Evolutionary conservation across 2,888 invertebrate species (phyloP), one percentile per base, ranked within the genome.

Genomic region (Erebia ligea): DNA sequence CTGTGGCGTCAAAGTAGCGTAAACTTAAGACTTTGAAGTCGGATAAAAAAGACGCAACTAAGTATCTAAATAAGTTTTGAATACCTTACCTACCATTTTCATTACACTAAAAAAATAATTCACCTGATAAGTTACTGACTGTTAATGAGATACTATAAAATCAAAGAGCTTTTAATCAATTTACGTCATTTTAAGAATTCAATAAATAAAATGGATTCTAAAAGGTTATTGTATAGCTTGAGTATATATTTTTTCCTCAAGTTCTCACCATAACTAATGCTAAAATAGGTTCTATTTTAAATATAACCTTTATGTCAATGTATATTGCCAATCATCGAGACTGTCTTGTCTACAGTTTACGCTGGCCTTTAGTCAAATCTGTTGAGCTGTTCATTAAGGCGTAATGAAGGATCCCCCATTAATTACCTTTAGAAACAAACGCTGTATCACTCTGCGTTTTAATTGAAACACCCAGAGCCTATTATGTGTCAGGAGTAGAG

Each of bases 391-490:
- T 64, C 69, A 64, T 72, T 61, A 69, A n/a, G 45, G 21, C 67
- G 56, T 76, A 78, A 81, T 82, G 78, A 80, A 79, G 75, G 73
- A 75, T 69, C 75, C 70, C 70, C 76, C 82, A 90, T 90, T 88
- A 88, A 87, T 87, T 80, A 86, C 74, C 80, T 82, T 82, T 83
- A 80, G 78, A 81, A 80, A 78, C 76, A 84, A 85, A 81, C 79
- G 88, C 86, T 79, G 74, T 80, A 79, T 89, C 89, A 88, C 81
- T 82, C 79, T 71, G 67, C 73, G 34, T 67, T 82, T 80, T 86
- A 88, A 89, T 88, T 86, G 85, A 87, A 86, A 82, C 76, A 81
- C 82, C 83, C 78, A 71, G 74, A 72, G 73, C 68, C 70, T 73
- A 76, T 79, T 79, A 81, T 80, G 80, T 70, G 57, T 68, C 34